Conservation (phyloP, 2,888 invertebrate genomes). For the Pyralis farinalis region DNA sequence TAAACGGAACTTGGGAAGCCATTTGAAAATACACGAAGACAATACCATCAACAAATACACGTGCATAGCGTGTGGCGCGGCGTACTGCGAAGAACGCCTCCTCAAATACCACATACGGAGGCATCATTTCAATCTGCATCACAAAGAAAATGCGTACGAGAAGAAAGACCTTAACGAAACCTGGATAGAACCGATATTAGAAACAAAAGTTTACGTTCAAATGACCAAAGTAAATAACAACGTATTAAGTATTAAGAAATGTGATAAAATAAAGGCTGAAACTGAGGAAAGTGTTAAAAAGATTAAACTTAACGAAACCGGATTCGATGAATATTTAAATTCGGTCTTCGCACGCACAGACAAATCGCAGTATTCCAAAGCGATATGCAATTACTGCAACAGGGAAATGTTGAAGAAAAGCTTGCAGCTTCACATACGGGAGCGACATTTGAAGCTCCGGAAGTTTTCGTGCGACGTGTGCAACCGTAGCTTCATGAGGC, state of each 20-base stretch:
- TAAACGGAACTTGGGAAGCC: constrained; percentile 46
- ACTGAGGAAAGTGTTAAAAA: constrained; percentile 3
- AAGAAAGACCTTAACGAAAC: constrained; percentile 49
- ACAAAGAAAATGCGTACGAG: constrained; percentile 21
- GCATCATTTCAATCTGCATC: constrained; percentile 44
- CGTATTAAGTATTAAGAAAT: constrained; percentile 44
- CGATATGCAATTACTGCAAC: constrained; percentile 57
- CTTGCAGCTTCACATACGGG: constrained; percentile 48
- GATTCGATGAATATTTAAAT: constrained; percentile 14
- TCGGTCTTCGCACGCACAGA: constrained; percentile 10
- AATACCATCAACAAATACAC: constrained; percentile 24
- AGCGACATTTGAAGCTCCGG: constrained; percentile 48
- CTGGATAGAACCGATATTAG: constrained; percentile 50
- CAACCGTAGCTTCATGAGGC: constrained; percentile 35
- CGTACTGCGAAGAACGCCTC: constrained; percentile 49
- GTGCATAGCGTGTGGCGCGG: constrained; percentile 44
- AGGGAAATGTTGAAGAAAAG: constrained; percentile 68
- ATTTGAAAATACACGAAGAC: constrained; percentile 52
- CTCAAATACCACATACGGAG: constrained; percentile 51
- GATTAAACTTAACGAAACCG: not conserved
- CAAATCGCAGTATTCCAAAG: constrained; percentile 45
- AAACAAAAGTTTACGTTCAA: constrained; percentile 43
- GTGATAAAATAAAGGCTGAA: constrained; percentile 22
- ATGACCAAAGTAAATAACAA: constrained; percentile 60
- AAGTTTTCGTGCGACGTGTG: constrained; percentile 46